A percentile compares a stretch with the other conserved stretches of the same genome.
Conservation (phyloP, 1,140 invertebrate species). For the Lycorma delicatula region DNA sequence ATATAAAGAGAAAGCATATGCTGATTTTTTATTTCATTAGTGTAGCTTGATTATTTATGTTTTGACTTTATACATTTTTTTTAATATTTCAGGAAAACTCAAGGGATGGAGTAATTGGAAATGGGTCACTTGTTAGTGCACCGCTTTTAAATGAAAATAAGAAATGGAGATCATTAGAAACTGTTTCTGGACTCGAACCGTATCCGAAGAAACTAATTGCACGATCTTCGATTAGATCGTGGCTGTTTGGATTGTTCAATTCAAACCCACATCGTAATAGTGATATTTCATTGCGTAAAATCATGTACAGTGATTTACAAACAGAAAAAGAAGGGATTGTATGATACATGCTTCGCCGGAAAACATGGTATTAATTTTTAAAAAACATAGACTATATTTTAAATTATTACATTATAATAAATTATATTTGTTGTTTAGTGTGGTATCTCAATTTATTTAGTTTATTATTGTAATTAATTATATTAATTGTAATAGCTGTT, state of each 20-base stretch:
- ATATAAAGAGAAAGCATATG: too few species aligned
- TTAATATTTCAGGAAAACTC: slow-evolving; percentile 33
- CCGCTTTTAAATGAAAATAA: slow-evolving; percentile 47
- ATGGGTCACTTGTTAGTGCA: slow-evolving; percentile 40
- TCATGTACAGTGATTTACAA: slow-evolving; percentile 40
- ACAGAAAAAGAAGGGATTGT: slow-evolving; percentile 44
- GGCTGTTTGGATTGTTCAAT: slow-evolving; percentile 59
- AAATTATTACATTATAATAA: too few species aligned
- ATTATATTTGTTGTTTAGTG: too few species aligned
- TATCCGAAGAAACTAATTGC: slow-evolving; percentile 36
- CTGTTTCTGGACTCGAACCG: slow-evolving; percentile 42
- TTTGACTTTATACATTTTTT: slow-evolving; percentile 37
- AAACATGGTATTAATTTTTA: slow-evolving; percentile 2
- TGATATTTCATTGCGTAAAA: slow-evolving; percentile 52
- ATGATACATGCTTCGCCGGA: slow-evolving; percentile 26
- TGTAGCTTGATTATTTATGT: slow-evolving; percentile 37
- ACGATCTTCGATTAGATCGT: slow-evolving; percentile 46
- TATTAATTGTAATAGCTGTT: too few species aligned
- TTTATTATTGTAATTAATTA: too few species aligned
- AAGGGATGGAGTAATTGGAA: slow-evolving; percentile 36
- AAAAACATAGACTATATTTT: too few species aligned
- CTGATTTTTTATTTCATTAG: too few species aligned
- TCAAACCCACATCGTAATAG: slow-evolving; percentile 52
- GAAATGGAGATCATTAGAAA: slow-evolving; percentile 67
- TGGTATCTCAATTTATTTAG: too few species aligned